phyloP scores from a whole-genome alignment of 1,140 invertebrate species.

The Drosophila paulistorum region DNA sequence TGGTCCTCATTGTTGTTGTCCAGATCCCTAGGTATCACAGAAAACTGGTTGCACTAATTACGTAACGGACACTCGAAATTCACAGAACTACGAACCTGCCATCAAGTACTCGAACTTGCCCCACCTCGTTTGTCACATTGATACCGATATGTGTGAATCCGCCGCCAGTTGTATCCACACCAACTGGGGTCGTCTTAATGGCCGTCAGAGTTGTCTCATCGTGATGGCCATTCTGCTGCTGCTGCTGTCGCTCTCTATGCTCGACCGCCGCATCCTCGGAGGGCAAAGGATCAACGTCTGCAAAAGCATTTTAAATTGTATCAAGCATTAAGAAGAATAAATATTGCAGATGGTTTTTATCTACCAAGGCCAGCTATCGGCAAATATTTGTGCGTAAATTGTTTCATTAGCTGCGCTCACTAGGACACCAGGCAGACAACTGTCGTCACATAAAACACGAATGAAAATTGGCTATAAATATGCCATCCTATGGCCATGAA shows the following conservation, averaged over 20 bases:
- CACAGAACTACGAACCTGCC: conserved; percentile 79
- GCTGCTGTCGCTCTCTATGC: conserved; percentile 28
- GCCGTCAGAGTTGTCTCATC: conserved; percentile 40
- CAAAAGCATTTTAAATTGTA: background rate
- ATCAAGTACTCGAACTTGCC: conserved; percentile 73
- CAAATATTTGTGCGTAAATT: conserved; percentile 54
- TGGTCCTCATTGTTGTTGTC: conserved; percentile 81
- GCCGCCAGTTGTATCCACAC: conserved; percentile 27
- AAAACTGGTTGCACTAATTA: conserved; percentile 82
- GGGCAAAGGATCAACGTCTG: conserved; percentile 71
- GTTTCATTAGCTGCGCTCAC: conserved; percentile 42
- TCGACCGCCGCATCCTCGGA: conserved; percentile 44
- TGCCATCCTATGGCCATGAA: conserved; percentile 39
- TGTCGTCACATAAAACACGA: conserved; percentile 18
- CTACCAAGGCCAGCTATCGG: conserved; percentile 36
- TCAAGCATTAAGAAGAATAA: background rate
- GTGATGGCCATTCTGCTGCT: conserved; percentile 52
- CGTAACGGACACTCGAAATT: conserved; percentile 68
- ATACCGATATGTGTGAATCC: conserved; percentile 76
- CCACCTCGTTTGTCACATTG: conserved; percentile 82
- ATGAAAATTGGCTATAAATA: conserved; percentile 62
- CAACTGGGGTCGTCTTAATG: background rate
- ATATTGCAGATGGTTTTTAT: background rate
- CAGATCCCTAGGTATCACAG: conserved; percentile 78
- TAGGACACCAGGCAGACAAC: conserved; percentile 37